Conservation (phyloP, 2,797 vertebrate species). For the Pseudopleuronectes americanus region DNA sequence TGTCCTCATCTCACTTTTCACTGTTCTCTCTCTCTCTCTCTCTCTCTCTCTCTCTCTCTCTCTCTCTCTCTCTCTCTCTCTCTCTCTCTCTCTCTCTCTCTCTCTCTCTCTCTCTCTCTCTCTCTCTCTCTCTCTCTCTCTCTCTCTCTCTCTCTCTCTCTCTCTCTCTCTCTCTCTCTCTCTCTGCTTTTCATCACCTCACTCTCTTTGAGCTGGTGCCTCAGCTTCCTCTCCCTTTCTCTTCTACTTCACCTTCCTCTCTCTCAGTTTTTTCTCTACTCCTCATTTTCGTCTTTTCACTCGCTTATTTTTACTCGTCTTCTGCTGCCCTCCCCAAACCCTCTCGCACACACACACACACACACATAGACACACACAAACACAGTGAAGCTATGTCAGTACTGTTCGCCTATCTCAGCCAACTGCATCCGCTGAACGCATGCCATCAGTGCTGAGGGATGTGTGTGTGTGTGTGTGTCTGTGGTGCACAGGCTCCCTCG, state of each 20-base stretch:
- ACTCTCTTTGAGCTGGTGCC: conserved; percentile 13
- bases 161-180: background rate
- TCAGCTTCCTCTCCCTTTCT: conserved; percentile 23
- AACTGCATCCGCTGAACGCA: conserved; percentile 60
- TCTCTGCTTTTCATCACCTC: background rate
- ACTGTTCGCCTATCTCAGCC: conserved; percentile 38
- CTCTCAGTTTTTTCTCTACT: conserved; percentile 16
- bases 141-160: background rate
- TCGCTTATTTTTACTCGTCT: conserved; percentile 11
- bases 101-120: conserved; percentile 26
- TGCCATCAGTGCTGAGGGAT: too few species aligned
- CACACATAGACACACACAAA: conserved; percentile 47
- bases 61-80: conserved; percentile 1
- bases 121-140: background rate
- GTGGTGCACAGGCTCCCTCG: conserved; percentile 6
- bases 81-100: background rate
- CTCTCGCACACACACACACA: conserved; percentile 2
- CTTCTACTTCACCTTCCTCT: conserved; percentile 28
- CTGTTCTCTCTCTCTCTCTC: conserved; percentile 37
- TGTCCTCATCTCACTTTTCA: conserved; percentile 70
- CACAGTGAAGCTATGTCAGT: conserved; percentile 60
- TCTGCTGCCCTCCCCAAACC: conserved; percentile 21
- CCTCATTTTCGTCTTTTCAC: conserved; percentile 11
- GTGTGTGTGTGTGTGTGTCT: conserved; percentile 16
- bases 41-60: background rate